Percentiles rank a stretch among this genome's conserved stretches.
These are phyloP conservation scores for Antheraea assamensis DNA, from an alignment of 2,888 invertebrate genomes.

Conservation along the genomic window DNA sequence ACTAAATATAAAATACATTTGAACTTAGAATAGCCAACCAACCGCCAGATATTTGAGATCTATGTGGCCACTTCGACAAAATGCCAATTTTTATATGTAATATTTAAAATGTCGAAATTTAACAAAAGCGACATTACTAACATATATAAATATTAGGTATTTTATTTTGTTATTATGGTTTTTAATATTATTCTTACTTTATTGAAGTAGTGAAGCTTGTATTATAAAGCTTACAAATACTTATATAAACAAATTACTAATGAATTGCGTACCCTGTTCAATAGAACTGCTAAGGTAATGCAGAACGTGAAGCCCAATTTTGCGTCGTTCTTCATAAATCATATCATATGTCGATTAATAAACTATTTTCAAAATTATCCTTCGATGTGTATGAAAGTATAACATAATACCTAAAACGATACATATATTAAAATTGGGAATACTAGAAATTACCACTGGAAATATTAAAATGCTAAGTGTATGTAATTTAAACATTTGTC, in stretches of 20 bases:
- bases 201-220: background rate
- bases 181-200: background rate
- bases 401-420: conserved; percentile 28
- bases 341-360: conserved; percentile 22
- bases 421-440: background rate
- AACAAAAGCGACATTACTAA: no score
- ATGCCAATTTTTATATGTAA: no score
- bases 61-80: no score
- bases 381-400: conserved; percentile 18
- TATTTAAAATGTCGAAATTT: no score
- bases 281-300: conserved; percentile 16
- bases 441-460: background rate
- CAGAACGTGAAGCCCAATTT: conserved; percentile 23
- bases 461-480: background rate
- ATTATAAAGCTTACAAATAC: background rate
- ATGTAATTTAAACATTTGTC: no score
- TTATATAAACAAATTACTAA: background rate
- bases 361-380: background rate
- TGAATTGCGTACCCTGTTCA: conserved; percentile 20
- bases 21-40: no score
- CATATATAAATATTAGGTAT: no score
- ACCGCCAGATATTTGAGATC: no score
- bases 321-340: conserved; percentile 23
- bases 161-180: no score
- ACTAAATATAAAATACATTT: no score